A percentile compares a stretch with the other conserved stretches of the same genome.
These are phyloP conservation scores for Xylophagus ater DNA, from an alignment of 2,888 invertebrate genomes.

Conservation along the genomic window DNA sequence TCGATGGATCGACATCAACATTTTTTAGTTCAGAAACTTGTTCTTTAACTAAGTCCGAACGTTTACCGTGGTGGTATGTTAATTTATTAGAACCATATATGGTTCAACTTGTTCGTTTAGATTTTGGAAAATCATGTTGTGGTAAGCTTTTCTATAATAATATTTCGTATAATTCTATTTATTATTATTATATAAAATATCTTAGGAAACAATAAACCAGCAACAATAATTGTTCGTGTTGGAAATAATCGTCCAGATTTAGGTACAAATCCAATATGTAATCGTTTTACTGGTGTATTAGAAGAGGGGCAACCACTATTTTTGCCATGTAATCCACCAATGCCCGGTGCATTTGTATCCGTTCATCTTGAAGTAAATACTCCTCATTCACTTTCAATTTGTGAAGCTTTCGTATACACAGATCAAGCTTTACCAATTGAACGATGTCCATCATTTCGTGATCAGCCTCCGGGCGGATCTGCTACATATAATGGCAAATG, in stretches of 20 bases:
- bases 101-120: conserved; percentile 82
- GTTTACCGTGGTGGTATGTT: conserved; percentile 92
- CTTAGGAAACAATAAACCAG: conserved; percentile 62
- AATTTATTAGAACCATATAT: conserved; percentile 89
- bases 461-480: conserved; percentile 84
- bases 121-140: conserved; percentile 85
- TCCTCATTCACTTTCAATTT: conserved; percentile 72
- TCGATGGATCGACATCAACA: conserved; percentile 80
- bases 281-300: conserved; percentile 72
- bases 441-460: conserved; percentile 82
- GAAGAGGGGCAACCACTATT: conserved; percentile 87
- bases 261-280: conserved; percentile 85
- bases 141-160: conserved; percentile 48
- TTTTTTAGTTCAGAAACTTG: conserved; percentile 75
- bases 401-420: conserved; percentile 89
- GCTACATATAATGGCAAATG: conserved; percentile 93
- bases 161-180: neutral
- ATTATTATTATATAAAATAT: neutral
- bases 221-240: conserved; percentile 78
- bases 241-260: conserved; percentile 88
- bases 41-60: conserved; percentile 71
- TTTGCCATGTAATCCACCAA: conserved; percentile 86
- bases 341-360: conserved; percentile 90
- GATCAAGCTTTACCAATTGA: conserved; percentile 86
- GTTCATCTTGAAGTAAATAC: conserved; percentile 71